A percentile compares a stretch with the other conserved stretches of the same genome.
Evolutionary conservation across 2,797 vertebrate genomes (phyloP).

Genomic region (Delichon dasypus): DNA sequence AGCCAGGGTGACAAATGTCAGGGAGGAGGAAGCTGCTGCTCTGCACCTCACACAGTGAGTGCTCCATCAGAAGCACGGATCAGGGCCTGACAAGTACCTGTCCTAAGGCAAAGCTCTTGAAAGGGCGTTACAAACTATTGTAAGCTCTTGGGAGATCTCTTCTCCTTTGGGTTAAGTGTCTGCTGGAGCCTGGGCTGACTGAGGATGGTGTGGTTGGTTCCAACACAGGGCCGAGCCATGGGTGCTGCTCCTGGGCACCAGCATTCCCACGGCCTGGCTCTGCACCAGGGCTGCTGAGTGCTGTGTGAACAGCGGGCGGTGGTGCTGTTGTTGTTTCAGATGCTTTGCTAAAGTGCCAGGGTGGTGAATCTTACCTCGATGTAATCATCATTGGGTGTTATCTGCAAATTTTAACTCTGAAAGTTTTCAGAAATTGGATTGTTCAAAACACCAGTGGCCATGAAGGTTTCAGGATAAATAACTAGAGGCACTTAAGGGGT

Average conservation of each 20-base stretch:
- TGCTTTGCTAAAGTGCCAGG: neutral
- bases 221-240: neutral
- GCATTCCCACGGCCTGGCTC: neutral
- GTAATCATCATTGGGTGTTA: neutral
- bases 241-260: neutral
- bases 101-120: neutral
- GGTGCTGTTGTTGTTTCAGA: neutral
- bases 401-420: neutral
- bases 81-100: neutral
- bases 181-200: neutral
- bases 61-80: neutral
- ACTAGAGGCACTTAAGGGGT: neutral
- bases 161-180: neutral
- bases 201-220: neutral
- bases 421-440: neutral
- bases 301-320: neutral
- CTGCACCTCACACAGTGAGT: neutral
- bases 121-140: neutral
- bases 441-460: neutral
- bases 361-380: neutral
- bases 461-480: neutral
- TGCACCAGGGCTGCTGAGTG: neutral
- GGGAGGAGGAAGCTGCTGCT: neutral
- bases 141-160: neutral
- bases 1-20: fast-evolving